Base-by-base conservation (phyloP, 30 jellyfish, hydroid and myxozoan species). In the Aurelia coerulea region DNA sequence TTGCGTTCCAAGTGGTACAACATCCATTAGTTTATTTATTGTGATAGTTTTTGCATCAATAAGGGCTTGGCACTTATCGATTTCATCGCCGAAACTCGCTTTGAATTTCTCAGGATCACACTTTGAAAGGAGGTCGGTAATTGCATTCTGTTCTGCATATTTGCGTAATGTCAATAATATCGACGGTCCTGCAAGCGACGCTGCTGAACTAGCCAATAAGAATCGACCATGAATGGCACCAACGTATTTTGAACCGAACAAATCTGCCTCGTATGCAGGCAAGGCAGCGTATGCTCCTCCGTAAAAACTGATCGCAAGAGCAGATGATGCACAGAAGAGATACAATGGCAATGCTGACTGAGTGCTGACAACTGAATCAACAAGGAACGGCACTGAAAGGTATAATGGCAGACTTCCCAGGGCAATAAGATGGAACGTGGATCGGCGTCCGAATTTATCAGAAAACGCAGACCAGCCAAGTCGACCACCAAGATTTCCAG, bases 381-480 rank as follows among this genome's bases (percentile, higher is more conserved):
- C 88, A 6, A 84, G 73, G 78, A 31, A 84, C 4, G 93, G 93
- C 0, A 84, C 93, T 18, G 83, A 74, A 65, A 84, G 83, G 76
- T 84, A 84, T n/a, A 84, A 56, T 49, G 93, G 93, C 73, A 84
- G 52, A 53, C 93, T 84, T 50, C 93, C 86, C 4, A 84, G 53
- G 68, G 93, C 93, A 19, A 84, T 62, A 9, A 73, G 67, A 73
- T 71, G 78, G 67, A 84, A 73, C 23, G 93, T 84, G 67, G 68
- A 50, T 76, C 93, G 93, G 32, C 93, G 78, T 3, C 93, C 93
- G 70, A 84, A 73, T 65, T 74, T 84, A 33, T 84, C 93, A 53
- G 93, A 84, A 63, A 84, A 84, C n/a, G 93, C 93, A 34, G 93
- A 84, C 93, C 93, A 84, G 63, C 93, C 93, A 13, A 84, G 84